These are phyloP conservation scores for Dromiciops gliroides DNA, from an alignment of 2,113 vertebrate species.

Conservation along the genomic window DNA sequence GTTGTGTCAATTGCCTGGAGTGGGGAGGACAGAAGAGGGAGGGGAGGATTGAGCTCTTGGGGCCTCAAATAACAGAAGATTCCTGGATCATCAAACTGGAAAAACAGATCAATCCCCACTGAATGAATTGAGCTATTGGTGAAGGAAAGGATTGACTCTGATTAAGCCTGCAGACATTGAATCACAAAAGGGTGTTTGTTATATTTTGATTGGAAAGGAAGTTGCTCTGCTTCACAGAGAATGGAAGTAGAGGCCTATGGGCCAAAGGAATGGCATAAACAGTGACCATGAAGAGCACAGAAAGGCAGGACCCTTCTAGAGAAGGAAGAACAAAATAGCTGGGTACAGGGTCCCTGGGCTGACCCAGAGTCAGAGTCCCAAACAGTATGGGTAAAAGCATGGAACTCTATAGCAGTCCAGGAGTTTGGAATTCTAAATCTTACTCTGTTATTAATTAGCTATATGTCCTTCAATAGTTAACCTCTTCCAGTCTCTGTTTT, in stretches of 20 bases:
- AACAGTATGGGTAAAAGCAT: neutral
- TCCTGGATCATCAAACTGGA: neutral
- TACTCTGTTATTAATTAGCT: neutral
- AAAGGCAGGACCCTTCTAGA: neutral
- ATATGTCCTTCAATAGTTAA: neutral
- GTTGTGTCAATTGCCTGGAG: neutral
- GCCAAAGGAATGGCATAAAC: neutral
- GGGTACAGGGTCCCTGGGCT: neutral
- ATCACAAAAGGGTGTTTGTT: constrained; percentile 73
- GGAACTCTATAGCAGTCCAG: neutral
- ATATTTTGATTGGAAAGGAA: constrained; percentile 49
- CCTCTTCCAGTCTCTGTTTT: neutral
- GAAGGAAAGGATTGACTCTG: constrained; percentile 55
- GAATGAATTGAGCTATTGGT: neutral
- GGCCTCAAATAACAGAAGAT: neutral
- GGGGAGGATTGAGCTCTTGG: neutral
- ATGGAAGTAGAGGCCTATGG: neutral
- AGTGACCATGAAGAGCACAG: neutral
- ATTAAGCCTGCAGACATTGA: constrained; percentile 51
- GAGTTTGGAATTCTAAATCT: neutral
- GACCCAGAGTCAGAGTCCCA: neutral
- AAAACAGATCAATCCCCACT: neutral
- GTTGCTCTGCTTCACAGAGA: constrained; percentile 18
- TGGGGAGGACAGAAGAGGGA: neutral
- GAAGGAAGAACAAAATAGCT: neutral